Percentiles rank a stretch among this genome's conserved stretches.
Conservation (phyloP, 2,888 invertebrate species). For the Plutella xylostella region DNA sequence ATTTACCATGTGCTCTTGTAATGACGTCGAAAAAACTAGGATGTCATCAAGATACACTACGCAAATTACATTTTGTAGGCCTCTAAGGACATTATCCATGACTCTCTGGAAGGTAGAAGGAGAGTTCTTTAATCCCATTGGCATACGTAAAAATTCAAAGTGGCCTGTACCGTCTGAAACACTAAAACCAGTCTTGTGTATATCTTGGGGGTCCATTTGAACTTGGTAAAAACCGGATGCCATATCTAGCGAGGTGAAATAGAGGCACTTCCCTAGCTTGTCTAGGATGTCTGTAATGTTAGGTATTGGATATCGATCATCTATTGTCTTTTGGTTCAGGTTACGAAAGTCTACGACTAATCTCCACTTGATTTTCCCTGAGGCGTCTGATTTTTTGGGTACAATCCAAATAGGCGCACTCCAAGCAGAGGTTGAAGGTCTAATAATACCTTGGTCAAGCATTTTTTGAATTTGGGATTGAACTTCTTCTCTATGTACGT, state of each 20-base stretch:
- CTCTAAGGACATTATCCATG: too few relatives aligned
- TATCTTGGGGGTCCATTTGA: slow-evolving; percentile 14
- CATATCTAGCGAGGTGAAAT: slow-evolving; percentile 12
- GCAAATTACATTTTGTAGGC: too few relatives aligned
- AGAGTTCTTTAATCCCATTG: slow-evolving; percentile 22
- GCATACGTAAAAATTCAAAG: slow-evolving; percentile 24
- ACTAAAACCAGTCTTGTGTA: slow-evolving; percentile 24
- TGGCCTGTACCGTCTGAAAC: slow-evolving; percentile 22
- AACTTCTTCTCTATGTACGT: slow-evolving; percentile 13
- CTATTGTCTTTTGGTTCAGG: slow-evolving; percentile 21
- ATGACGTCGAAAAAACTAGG: slow-evolving; percentile 22
- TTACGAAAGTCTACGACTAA: slow-evolving; percentile 21
- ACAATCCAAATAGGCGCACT: too few relatives aligned
- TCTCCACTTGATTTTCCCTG: slow-evolving; percentile 10
- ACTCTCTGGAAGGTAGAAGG: too few relatives aligned
- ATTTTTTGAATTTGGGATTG: slow-evolving; percentile 1
- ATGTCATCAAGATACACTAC: slow-evolving; percentile 29
- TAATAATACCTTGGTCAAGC: slow-evolving; percentile 7
- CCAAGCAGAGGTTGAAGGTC: slow-evolving; percentile 15
- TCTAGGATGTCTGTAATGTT: too few relatives aligned
- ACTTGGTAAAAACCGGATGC: slow-evolving; percentile 11
- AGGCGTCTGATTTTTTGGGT: too few relatives aligned
- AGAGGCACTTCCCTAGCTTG: slow-evolving; percentile 16
- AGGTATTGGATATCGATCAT: slow-evolving; percentile 21
- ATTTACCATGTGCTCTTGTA: slow-evolving; percentile 22